These are phyloP conservation scores for Bradypodion pumilum DNA, from an alignment of 2,797 vertebrate genomes.

Conservation along the genomic window DNA sequence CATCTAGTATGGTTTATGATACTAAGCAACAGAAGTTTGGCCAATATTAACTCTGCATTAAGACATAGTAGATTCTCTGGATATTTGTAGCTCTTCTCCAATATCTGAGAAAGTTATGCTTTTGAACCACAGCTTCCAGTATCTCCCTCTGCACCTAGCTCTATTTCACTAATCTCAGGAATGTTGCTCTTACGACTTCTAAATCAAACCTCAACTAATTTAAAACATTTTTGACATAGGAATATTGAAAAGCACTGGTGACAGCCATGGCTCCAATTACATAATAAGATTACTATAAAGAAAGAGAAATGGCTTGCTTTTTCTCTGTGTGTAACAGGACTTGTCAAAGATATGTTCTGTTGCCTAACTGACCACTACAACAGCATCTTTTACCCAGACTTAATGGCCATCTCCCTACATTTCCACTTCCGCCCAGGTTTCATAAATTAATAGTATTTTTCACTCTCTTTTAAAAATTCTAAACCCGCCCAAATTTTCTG, in stretches of 20 bases:
- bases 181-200: not conserved
- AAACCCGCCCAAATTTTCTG: not conserved
- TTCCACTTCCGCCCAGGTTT: not conserved
- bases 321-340: not conserved
- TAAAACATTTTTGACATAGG: constrained; percentile 2
- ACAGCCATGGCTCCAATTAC: not conserved
- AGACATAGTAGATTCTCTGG: not conserved
- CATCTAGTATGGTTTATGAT: too few species aligned
- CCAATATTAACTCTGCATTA: not conserved
- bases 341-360: constrained; percentile 9
- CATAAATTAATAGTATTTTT: not conserved
- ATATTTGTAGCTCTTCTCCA: not conserved
- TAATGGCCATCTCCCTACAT: not conserved
- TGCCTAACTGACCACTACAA: not conserved
- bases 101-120: not conserved
- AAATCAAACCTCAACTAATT: not conserved
- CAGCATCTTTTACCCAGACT: not conserved
- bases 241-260: not conserved
- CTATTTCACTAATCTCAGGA: not conserved
- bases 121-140: not conserved
- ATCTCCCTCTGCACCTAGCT: not conserved
- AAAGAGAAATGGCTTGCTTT: not conserved
- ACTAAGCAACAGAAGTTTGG: too few species aligned
- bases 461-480: not conserved
- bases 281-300: constrained; percentile 11